phyloP scores from a whole-genome alignment of 1,140 invertebrate genomes.

The Papilio xuthus region DNA sequence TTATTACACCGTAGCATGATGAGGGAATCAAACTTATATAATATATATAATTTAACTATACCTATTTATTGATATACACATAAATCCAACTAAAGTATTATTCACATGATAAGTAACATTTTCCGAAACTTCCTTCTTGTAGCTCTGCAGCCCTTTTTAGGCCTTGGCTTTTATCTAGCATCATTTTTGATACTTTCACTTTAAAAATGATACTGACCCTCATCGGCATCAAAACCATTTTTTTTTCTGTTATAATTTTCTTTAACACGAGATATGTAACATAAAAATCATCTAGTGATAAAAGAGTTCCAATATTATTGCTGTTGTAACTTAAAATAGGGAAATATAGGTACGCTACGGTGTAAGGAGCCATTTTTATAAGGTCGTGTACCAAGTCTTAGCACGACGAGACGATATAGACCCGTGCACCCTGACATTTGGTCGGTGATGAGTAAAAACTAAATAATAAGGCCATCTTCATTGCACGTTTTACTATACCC shows the following conservation, averaged over 20 bases:
- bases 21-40: not conserved
- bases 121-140: not conserved
- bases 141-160: not conserved
- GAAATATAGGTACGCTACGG: constrained; percentile 35
- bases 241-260: too few relatives aligned
- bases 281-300: too few relatives aligned
- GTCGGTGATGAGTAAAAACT: constrained; percentile 43
- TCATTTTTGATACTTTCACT: not conserved
- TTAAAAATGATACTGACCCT: too few relatives aligned
- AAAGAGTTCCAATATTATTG: too few relatives aligned
- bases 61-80: not conserved
- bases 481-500: not conserved
- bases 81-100: not conserved
- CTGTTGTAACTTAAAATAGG: not conserved
- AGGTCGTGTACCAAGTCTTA: constrained; percentile 37
- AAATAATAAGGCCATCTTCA: constrained; percentile 29
- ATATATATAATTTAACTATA: not conserved
- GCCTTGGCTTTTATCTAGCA: too few relatives aligned
- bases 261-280: too few relatives aligned
- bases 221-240: too few relatives aligned
- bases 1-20: constrained; percentile 43
- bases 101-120: not conserved
- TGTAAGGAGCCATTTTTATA: constrained; percentile 26
- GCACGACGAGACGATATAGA: constrained; percentile 35
- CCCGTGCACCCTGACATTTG: constrained; percentile 50